Percentiles rank a stretch among this genome's conserved stretches.
Conservation (phyloP, 2,888 invertebrate genomes). For the Eristalinus sepulchralis region DNA sequence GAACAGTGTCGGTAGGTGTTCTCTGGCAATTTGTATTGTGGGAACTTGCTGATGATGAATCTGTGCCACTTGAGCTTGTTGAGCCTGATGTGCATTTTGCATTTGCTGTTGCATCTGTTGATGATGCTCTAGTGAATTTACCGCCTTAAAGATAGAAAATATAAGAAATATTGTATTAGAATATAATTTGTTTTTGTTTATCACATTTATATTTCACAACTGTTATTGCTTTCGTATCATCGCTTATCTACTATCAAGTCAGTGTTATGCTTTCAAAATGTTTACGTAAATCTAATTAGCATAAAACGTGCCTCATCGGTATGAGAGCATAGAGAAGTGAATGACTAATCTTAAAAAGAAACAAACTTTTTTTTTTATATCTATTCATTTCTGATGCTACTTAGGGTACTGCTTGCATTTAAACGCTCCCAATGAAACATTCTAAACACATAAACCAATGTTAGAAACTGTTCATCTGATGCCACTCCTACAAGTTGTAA, state of each 20-base stretch:
- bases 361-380: no score
- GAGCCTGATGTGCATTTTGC: constrained; percentile 75
- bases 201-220: neutral
- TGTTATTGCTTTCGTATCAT: neutral
- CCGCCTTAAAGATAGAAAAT: constrained; percentile 74
- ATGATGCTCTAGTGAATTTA: constrained; percentile 78
- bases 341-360: no score
- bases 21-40: constrained; percentile 79
- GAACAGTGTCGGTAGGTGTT: constrained; percentile 79
- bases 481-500: no score
- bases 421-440: no score
- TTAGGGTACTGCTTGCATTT: no score
- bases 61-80: constrained; percentile 74
- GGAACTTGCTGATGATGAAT: constrained; percentile 76
- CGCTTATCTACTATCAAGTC: neutral
- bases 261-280: neutral
- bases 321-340: no score
- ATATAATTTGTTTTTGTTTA: neutral
- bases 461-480: no score
- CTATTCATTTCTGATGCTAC: no score
- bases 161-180: neutral
- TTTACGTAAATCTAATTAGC: neutral
- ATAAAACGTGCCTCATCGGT: neutral
- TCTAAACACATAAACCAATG: no score
- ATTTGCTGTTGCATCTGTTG: constrained; percentile 78